Conservation (phyloP, 2,888 invertebrate genomes). For the Petrolisthes cinctipes region DNA sequence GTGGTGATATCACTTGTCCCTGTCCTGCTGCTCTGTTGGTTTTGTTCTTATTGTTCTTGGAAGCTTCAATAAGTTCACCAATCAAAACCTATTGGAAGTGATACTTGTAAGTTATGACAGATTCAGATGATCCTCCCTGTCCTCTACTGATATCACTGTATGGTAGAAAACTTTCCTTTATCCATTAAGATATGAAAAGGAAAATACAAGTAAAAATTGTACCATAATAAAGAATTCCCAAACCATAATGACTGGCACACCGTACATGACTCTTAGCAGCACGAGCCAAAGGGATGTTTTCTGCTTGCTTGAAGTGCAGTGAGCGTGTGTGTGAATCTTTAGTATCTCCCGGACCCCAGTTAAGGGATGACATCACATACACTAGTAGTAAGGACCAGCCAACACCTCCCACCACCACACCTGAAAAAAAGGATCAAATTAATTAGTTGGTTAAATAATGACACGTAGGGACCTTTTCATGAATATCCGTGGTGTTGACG, state of each 20-base stretch:
- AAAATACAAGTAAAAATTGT: background rate
- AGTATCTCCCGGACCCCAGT: constrained; percentile 24
- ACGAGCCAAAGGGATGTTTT: constrained; percentile 34
- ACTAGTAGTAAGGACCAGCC: constrained; percentile 36
- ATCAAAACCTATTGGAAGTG: background rate
- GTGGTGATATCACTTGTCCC: no score
- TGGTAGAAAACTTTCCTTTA: background rate
- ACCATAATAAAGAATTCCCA: background rate
- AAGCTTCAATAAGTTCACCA: background rate
- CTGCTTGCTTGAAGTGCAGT: constrained; percentile 16
- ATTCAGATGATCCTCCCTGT: background rate
- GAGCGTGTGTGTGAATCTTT: background rate
- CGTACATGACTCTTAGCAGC: constrained; percentile 46
- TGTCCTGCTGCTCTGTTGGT: background rate
- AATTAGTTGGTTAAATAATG: no score
- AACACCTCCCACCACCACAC: constrained; percentile 40
- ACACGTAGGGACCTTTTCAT: no score
- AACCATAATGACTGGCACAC: no score
- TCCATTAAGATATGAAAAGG: background rate
- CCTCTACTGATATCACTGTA: background rate
- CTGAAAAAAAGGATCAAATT: constrained; percentile 1
- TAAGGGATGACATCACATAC: constrained; percentile 48
- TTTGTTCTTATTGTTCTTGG: background rate
- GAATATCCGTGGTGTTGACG: no score
- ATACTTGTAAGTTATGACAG: background rate